Conservation (phyloP, 2,797 vertebrate genomes). For the Potorous gilbertii region DNA sequence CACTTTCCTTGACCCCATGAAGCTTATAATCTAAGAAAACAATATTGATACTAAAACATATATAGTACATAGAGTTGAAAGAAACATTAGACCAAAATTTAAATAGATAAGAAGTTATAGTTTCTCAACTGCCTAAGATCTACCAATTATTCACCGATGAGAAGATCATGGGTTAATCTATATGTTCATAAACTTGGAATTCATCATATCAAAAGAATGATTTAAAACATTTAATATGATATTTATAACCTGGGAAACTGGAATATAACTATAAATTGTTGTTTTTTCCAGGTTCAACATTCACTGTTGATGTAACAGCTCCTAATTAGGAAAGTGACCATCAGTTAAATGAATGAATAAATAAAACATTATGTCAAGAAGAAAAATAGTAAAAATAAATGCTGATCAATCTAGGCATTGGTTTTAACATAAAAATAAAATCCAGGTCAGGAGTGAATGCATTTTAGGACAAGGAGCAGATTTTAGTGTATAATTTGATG, state of each 20-base stretch:
- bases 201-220: not conserved
- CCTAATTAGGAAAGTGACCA: not conserved
- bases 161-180: not conserved
- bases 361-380: not conserved
- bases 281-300: not conserved
- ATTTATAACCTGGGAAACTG: not conserved
- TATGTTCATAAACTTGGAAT: not conserved
- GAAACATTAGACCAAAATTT: not conserved
- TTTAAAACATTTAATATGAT: not conserved
- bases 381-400: slow-evolving; percentile 1
- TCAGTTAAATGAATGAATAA: not conserved
- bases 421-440: slow-evolving; percentile 36
- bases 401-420: not conserved
- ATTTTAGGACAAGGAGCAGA: not conserved
- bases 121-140: not conserved
- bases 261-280: not conserved
- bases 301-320: not conserved
- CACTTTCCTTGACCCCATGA: not conserved
- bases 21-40: not conserved
- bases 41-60: not conserved
- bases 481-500: not conserved
- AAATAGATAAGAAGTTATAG: not conserved
- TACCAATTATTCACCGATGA: not conserved
- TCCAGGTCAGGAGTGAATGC: slow-evolving; percentile 15
- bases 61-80: not conserved